These are phyloP conservation scores for Agriopis aurantiaria DNA, from an alignment of 2,888 invertebrate species.

Conservation along the genomic window DNA sequence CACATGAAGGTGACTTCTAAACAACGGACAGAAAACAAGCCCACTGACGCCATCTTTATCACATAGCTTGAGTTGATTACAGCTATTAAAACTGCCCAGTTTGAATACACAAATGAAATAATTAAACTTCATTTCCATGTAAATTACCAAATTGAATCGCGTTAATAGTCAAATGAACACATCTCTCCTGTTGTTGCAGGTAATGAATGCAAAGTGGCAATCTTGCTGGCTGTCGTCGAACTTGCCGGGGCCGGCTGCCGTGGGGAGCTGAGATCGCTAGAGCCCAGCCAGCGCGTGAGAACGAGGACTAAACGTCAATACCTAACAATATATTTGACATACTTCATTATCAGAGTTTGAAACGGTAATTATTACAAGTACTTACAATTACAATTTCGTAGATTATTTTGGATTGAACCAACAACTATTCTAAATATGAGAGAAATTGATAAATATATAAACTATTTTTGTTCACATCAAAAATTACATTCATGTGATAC, in stretches of 20 bases:
- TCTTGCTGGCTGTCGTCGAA: slow-evolving; percentile 23
- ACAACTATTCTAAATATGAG: too few relatives aligned
- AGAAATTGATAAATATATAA: too few relatives aligned
- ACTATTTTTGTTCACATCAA: too few relatives aligned
- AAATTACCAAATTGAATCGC: slow-evolving; percentile 4
- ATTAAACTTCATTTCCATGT: not conserved
- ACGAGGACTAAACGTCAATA: too few relatives aligned
- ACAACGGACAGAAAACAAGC: not conserved
- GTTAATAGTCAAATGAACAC: slow-evolving; percentile 16
- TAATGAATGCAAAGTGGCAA: slow-evolving; percentile 40
- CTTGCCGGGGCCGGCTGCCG: slow-evolving; percentile 14
- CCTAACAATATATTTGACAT: too few relatives aligned
- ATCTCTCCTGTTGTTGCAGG: slow-evolving; percentile 30
- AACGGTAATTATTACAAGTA: too few relatives aligned
- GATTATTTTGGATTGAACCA: too few relatives aligned
- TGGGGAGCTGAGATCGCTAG: not conserved
- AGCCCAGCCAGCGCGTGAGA: not conserved
- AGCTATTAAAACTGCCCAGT: not conserved
- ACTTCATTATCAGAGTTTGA: too few relatives aligned
- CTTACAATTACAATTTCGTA: too few relatives aligned
- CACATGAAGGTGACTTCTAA: not conserved
- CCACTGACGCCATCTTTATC: not conserved
- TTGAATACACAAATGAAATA: not conserved
- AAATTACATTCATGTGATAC: too few relatives aligned
- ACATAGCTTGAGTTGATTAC: not conserved